These are phyloP conservation scores for Noctua comes DNA, from an alignment of 2,888 invertebrate genomes.

Conservation along the genomic window DNA sequence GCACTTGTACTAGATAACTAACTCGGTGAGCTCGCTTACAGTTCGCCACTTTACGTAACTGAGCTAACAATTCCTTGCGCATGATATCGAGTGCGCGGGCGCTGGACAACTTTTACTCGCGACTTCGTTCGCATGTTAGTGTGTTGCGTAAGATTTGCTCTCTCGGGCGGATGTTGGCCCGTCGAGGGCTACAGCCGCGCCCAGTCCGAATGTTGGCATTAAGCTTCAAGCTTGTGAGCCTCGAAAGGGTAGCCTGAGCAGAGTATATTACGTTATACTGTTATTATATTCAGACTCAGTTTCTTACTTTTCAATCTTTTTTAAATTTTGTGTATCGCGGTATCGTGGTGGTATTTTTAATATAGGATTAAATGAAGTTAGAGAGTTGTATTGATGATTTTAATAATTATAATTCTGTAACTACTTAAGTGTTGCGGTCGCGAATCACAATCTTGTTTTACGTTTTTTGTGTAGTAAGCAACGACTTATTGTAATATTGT, in stretches of 20 bases:
- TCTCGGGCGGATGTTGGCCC: constrained; percentile 5
- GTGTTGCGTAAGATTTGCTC: constrained; percentile 31
- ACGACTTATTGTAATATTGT: too few species aligned
- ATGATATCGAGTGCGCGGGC: background rate
- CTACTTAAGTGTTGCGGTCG: too few species aligned
- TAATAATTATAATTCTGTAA: too few species aligned
- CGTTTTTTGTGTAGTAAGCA: too few species aligned
- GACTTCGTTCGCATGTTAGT: constrained; percentile 26
- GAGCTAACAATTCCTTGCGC: background rate
- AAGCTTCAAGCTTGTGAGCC: background rate
- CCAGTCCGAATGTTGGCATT: background rate
- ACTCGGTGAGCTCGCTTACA: background rate
- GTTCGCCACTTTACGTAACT: background rate
- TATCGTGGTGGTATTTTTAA: too few species aligned
- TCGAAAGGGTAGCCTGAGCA: too few species aligned
- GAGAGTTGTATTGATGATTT: too few species aligned
- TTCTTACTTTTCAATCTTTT: background rate
- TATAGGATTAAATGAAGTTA: too few species aligned
- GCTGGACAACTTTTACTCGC: constrained; percentile 35
- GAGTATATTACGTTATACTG: background rate
- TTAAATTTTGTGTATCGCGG: background rate
- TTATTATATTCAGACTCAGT: background rate
- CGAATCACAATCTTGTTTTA: too few species aligned
- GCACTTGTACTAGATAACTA: too few species aligned
- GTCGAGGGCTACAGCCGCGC: background rate